Conservation (phyloP, 1,140 invertebrate genomes). For the Drosophila navojoa region DNA sequence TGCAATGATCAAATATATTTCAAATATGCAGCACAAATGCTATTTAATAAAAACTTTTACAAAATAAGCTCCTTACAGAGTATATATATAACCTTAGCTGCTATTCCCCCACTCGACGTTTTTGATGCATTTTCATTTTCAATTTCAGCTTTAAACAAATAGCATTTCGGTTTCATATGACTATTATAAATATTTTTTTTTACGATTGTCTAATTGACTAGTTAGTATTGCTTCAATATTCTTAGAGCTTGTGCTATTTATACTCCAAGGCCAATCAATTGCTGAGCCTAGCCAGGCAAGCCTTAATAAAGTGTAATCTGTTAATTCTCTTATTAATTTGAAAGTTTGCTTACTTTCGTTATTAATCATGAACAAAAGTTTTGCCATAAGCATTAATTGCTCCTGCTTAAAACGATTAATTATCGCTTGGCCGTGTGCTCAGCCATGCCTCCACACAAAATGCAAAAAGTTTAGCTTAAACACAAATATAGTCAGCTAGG, state of each 20-base stretch:
- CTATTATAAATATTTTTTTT: too few species aligned
- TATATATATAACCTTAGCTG: neutral
- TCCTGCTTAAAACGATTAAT: conserved; percentile 28
- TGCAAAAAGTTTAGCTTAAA: conserved; percentile 14
- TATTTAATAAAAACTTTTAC: too few species aligned
- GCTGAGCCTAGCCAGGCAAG: too few species aligned
- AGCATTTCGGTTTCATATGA: too few species aligned
- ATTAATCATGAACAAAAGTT: conserved; percentile 35
- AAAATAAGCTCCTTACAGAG: neutral
- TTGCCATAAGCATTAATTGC: conserved; percentile 39
- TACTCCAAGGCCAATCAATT: neutral
- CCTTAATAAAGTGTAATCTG: conserved; percentile 1
- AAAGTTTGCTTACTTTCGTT: conserved; percentile 10
- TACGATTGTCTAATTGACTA: too few species aligned
- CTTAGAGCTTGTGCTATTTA: neutral
- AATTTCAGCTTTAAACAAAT: neutral
- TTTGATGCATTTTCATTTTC: neutral
- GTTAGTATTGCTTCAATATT: too few species aligned
- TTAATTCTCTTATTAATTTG: conserved; percentile 26
- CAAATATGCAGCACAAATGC: too few species aligned
- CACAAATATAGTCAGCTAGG: neutral
- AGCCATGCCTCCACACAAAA: conserved; percentile 4
- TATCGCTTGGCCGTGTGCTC: conserved; percentile 3
- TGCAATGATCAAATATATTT: too few species aligned
- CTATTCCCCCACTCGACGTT: neutral